Evolutionary conservation across 2,888 invertebrate genomes (phyloP).

Genomic region (Synergus umbraculus): DNA sequence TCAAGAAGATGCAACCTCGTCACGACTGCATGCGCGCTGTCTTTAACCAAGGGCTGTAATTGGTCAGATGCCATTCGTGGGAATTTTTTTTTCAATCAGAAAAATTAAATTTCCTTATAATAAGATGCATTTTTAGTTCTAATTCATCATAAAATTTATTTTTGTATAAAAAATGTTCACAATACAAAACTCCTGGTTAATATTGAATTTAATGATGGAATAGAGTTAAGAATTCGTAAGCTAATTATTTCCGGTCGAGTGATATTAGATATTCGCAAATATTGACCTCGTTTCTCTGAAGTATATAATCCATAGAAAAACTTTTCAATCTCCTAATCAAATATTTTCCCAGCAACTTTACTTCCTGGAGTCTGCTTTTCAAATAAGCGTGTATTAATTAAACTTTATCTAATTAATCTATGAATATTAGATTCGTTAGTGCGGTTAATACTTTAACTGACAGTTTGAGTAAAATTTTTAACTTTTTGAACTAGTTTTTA

Average conservation of each 20-base stretch:
- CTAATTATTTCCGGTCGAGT: not conserved
- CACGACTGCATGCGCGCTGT: conserved; percentile 1
- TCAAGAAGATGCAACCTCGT: conserved; percentile 21
- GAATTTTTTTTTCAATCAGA: not conserved
- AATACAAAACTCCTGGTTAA: not conserved
- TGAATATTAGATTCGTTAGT: not conserved
- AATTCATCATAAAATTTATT: not conserved
- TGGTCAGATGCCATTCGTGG: not conserved
- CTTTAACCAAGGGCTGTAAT: conserved; percentile 8
- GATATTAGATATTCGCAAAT: not conserved
- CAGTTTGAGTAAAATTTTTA: not conserved
- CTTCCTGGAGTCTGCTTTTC: not conserved
- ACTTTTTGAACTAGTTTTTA: not conserved
- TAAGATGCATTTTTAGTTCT: too few relatives aligned
- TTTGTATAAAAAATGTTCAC: not conserved
- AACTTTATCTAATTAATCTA: not conserved
- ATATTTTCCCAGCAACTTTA: not conserved
- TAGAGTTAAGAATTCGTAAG: not conserved
- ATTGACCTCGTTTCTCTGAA: not conserved
- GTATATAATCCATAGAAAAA: not conserved
- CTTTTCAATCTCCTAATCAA: not conserved
- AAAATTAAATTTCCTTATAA: too few relatives aligned
- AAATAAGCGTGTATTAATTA: not conserved
- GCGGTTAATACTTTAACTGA: too few relatives aligned
- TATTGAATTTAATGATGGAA: not conserved